Conservation (phyloP, 1,140 invertebrate species). For the Drosophila prosaltans region DNA sequence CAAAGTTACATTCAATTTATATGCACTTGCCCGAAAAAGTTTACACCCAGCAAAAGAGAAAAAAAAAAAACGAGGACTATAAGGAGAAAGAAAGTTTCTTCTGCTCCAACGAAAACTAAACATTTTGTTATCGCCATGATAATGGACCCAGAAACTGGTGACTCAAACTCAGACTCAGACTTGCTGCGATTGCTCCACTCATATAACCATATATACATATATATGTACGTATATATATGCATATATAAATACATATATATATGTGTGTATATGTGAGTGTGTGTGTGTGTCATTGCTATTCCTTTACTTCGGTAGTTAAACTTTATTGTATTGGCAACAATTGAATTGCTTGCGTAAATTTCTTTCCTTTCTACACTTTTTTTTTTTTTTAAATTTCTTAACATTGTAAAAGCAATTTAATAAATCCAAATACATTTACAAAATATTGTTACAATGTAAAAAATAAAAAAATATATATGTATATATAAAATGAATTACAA, state of each 20-base stretch:
- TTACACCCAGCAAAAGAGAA: slow-evolving; percentile 50
- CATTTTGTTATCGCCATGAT: slow-evolving; percentile 77
- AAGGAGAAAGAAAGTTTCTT: slow-evolving; percentile 41
- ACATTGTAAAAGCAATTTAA: background rate
- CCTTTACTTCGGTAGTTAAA: slow-evolving; percentile 35
- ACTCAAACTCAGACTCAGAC: slow-evolving; percentile 5
- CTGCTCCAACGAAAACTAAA: slow-evolving; percentile 71
- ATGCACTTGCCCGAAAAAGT: slow-evolving; percentile 73
- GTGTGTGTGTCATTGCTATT: slow-evolving; percentile 4
- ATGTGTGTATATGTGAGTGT: background rate
- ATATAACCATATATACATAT: slow-evolving; percentile 12
- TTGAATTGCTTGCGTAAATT: slow-evolving; percentile 47
- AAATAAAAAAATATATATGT: too few species aligned
- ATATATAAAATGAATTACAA: too few species aligned
- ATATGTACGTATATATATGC: background rate
- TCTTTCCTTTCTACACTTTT: slow-evolving; percentile 33
- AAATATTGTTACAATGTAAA: too few species aligned
- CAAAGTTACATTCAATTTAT: slow-evolving; percentile 79
- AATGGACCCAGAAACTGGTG: slow-evolving; percentile 57
- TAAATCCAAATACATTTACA: background rate
- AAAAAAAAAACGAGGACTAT: background rate
- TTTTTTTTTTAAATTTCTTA: background rate
- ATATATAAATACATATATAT: slow-evolving; percentile 1
- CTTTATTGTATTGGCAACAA: slow-evolving; percentile 50
- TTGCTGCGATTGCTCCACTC: slow-evolving; percentile 11